phyloP scores from a whole-genome alignment of 1,140 invertebrate genomes.

The Paralvinella palmiformis region DNA sequence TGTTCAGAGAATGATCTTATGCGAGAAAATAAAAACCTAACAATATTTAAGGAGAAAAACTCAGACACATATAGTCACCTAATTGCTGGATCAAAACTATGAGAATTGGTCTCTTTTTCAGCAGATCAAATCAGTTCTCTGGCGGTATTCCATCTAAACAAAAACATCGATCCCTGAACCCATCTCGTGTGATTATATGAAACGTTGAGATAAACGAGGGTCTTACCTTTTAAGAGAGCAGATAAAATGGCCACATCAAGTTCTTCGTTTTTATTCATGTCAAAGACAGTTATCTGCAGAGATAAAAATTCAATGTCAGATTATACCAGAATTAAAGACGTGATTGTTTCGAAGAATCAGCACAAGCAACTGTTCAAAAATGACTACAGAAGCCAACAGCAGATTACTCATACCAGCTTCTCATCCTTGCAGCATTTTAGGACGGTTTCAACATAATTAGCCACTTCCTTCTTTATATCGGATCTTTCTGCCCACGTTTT shows the following conservation, averaged over 20 bases:
- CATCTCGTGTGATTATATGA: too few relatives aligned
- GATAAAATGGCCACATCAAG: slow-evolving; percentile 90
- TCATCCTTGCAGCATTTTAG: slow-evolving; percentile 30
- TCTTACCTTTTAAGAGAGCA: slow-evolving; percentile 69
- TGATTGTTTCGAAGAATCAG: not conserved
- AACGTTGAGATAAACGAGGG: too few relatives aligned
- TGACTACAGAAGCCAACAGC: too few relatives aligned
- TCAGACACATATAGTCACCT: too few relatives aligned
- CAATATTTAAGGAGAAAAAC: too few relatives aligned
- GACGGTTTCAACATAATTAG: slow-evolving; percentile 25
- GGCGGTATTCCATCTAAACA: too few relatives aligned
- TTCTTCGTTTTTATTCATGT: slow-evolving; percentile 59
- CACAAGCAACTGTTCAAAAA: slow-evolving; percentile 2
- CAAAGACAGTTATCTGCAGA: slow-evolving; percentile 39
- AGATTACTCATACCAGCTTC: slow-evolving; percentile 26
- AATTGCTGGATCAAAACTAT: too few relatives aligned
- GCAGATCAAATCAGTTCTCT: too few relatives aligned
- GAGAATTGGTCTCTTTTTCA: too few relatives aligned
- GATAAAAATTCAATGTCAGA: not conserved
- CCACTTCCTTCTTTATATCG: slow-evolving; percentile 17
- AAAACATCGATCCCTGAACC: too few relatives aligned
- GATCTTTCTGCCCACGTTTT: slow-evolving; percentile 26
- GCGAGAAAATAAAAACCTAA: too few relatives aligned
- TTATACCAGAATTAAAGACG: not conserved
- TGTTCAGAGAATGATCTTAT: too few relatives aligned